Evolutionary conservation across 2,113 vertebrate genomes (phyloP).

Genomic region (Sceloporus tristichus): DNA sequence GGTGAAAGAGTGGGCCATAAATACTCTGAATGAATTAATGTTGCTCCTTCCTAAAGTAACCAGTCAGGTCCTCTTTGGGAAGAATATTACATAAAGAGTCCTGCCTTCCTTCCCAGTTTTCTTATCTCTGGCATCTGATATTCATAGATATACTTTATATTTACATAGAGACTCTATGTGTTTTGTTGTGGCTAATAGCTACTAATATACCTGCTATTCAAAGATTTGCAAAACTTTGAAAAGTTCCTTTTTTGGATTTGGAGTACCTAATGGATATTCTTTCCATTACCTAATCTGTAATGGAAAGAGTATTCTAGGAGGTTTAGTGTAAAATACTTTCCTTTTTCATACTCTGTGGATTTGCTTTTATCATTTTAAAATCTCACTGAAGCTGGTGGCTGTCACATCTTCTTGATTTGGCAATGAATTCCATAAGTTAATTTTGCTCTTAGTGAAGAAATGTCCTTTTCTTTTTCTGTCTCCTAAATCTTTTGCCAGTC

Average conservation of each 20-base stretch:
- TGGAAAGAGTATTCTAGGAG: too few relatives aligned
- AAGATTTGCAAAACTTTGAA: too few relatives aligned
- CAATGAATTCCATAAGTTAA: neutral
- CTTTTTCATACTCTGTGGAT: neutral
- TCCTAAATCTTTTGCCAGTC: neutral
- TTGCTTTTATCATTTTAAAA: neutral
- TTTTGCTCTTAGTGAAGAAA: neutral
- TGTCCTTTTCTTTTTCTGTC: neutral
- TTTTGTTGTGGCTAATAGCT: neutral
- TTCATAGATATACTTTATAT: neutral
- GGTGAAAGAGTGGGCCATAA: too few relatives aligned
- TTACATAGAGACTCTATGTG: neutral
- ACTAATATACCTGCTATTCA: neutral
- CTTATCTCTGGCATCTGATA: neutral
- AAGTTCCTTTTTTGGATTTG: too few relatives aligned
- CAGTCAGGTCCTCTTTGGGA: neutral
- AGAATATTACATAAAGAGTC: neutral
- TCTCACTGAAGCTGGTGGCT: neutral
- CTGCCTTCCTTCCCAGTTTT: too few relatives aligned
- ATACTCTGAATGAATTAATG: too few relatives aligned
- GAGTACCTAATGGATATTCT: too few relatives aligned
- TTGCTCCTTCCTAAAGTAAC: too few relatives aligned
- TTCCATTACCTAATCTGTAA: too few relatives aligned
- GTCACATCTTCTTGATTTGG: neutral
- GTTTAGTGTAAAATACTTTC: too few relatives aligned